phyloP scores from a whole-genome alignment of 2,113 vertebrate genomes.

The Rhinichthys klamathensis region DNA sequence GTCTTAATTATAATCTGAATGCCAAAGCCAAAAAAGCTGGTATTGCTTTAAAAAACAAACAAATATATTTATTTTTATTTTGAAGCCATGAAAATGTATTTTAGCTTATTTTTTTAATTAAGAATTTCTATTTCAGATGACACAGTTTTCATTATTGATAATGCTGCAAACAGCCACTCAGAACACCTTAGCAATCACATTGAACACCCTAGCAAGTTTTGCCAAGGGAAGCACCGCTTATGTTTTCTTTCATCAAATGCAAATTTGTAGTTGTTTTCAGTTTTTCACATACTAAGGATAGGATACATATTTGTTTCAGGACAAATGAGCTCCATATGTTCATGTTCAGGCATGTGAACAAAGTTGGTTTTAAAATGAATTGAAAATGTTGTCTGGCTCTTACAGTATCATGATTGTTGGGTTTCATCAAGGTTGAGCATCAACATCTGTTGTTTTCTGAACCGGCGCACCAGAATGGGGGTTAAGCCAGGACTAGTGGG shows the following conservation, averaged over 20 bases:
- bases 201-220: neutral
- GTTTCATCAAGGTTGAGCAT: slow-evolving; percentile 16
- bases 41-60: neutral
- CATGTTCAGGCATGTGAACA: neutral
- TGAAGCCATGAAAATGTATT: neutral
- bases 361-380: neutral
- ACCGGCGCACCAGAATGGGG: neutral
- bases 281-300: neutral
- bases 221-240: neutral
- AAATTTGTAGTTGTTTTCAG: neutral
- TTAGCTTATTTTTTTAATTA: neutral
- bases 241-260: neutral
- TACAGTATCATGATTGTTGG: neutral
- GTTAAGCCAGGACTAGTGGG: neutral
- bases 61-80: neutral
- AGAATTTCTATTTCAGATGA: neutral
- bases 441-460: slow-evolving; percentile 18
- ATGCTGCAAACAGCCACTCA: neutral
- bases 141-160: neutral
- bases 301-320: neutral
- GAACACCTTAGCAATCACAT: neutral
- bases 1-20: neutral
- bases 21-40: neutral
- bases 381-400: slow-evolving; percentile 8
- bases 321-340: slow-evolving; percentile 17